Conservation (phyloP, 2,113 vertebrate species). For the Turnix velox region DNA sequence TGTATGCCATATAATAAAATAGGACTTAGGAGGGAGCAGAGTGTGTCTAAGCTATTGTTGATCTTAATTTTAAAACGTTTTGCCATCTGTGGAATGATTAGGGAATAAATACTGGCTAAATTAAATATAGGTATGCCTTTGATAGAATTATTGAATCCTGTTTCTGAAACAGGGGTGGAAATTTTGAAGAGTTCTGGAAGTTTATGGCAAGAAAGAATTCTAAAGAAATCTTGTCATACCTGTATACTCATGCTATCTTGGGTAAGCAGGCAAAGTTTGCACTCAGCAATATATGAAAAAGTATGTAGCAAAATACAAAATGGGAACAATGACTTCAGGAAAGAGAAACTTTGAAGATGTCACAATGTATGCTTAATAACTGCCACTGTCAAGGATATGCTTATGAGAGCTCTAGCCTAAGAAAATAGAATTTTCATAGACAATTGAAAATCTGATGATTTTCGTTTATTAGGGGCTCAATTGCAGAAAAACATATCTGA, state of each 20-base stretch:
- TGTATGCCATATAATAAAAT: background rate
- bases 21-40: background rate
- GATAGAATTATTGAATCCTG: background rate
- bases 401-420: background rate
- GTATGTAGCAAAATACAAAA: background rate
- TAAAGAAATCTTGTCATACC: background rate
- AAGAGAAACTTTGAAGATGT: background rate
- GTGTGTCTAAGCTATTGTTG: background rate
- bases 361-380: background rate
- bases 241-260: fast-evolving
- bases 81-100: background rate
- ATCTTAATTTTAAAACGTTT: background rate
- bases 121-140: background rate
- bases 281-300: background rate
- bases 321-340: background rate
- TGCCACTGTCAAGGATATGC: background rate
- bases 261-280: background rate
- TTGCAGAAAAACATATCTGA: background rate
- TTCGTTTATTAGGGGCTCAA: background rate
- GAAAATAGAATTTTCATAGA: background rate
- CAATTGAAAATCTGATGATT: background rate
- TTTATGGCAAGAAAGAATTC: background rate
- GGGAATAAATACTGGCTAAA: background rate
- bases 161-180: background rate
- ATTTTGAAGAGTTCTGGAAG: background rate